Conservation (phyloP, 2,797 vertebrate genomes). For the Hydrolagus colliei region DNA sequence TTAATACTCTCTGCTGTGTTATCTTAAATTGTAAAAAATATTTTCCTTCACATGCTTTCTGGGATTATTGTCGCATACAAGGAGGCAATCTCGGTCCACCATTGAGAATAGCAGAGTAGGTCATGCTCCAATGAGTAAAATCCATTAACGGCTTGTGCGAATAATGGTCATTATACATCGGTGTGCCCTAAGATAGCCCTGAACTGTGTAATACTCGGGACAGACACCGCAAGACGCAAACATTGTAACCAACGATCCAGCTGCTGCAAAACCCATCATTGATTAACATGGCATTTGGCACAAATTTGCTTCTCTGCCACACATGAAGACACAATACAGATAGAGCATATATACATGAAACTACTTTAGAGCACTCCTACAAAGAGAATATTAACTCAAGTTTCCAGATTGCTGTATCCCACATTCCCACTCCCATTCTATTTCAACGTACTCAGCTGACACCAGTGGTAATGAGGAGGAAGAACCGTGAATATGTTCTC, state of each 20-base stretch:
- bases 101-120: neutral
- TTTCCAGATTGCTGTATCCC: too few relatives aligned
- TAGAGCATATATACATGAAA: neutral
- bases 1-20: slow-evolving; percentile 5
- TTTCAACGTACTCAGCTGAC: too few relatives aligned
- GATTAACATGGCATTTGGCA: neutral
- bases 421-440: too few relatives aligned
- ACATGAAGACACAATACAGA: neutral
- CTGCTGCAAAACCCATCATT: neutral
- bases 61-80: slow-evolving; percentile 3
- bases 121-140: slow-evolving; percentile 4
- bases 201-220: neutral
- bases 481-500: too few relatives aligned
- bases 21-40: slow-evolving; percentile 16
- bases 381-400: neutral
- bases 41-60: neutral
- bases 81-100: neutral
- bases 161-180: slow-evolving; percentile 5
- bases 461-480: too few relatives aligned
- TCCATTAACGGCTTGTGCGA: slow-evolving; percentile 7
- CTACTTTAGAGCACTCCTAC: too few relatives aligned
- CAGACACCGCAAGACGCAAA: neutral
- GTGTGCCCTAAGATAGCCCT: neutral
- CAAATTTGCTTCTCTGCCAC: neutral
- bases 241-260: neutral